A percentile compares a stretch with the other conserved stretches of the same genome.
Evolutionary conservation across 2,888 invertebrate species (phyloP).

Genomic region (Mythimna albipuncta): DNA sequence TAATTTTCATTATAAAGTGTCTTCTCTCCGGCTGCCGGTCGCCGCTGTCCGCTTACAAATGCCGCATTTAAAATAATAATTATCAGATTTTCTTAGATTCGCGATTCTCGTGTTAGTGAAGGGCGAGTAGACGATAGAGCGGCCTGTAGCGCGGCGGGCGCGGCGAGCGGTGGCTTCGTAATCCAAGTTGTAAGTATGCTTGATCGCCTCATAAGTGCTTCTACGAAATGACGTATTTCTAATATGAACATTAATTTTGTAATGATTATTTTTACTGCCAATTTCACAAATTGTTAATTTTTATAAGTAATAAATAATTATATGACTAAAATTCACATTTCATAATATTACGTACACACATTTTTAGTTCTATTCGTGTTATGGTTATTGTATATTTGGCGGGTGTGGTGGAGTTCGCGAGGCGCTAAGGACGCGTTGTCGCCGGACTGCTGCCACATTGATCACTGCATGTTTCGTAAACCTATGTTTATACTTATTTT

Average conservation of each 20-base stretch:
- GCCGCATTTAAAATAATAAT: constrained; percentile 79
- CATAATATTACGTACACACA: constrained; percentile 84
- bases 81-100: constrained; percentile 80
- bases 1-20: constrained; percentile 86
- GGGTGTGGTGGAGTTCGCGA: constrained; percentile 60
- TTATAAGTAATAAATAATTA: constrained; percentile 72
- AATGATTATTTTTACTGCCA: constrained; percentile 85
- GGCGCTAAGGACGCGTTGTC: constrained; percentile 27
- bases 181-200: constrained; percentile 86
- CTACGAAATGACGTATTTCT: constrained; percentile 82
- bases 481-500: constrained; percentile 87
- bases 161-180: constrained; percentile 70
- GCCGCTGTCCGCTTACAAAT: constrained; percentile 73
- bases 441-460: constrained; percentile 69
- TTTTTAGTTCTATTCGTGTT: constrained; percentile 85
- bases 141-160: constrained; percentile 62
- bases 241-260: constrained; percentile 78
- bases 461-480: constrained; percentile 84
- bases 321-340: constrained; percentile 80
- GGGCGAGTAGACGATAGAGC: constrained; percentile 70
- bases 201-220: constrained; percentile 88
- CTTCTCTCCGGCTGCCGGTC: constrained; percentile 74
- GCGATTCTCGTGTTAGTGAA: constrained; percentile 67
- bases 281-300: constrained; percentile 86
- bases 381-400: constrained; percentile 79